A percentile compares a stretch with the other conserved stretches of the same genome.
Conservation (phyloP, 2,888 invertebrate genomes). For the Meiosimyza platycephala region DNA sequence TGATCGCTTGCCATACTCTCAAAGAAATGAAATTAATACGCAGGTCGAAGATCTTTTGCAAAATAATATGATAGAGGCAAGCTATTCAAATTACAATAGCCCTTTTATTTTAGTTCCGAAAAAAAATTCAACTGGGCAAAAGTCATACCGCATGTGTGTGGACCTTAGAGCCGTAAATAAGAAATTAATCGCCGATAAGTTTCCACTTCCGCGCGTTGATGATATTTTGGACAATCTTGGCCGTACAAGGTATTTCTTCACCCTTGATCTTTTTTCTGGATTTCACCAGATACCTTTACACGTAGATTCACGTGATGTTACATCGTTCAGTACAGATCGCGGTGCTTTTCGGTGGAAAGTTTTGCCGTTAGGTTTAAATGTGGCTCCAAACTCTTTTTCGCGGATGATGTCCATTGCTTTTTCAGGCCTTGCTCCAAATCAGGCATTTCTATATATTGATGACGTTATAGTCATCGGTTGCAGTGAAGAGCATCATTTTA, state of each 20-base stretch:
- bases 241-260: constrained; percentile 9
- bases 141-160: constrained; percentile 18
- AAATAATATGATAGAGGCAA: constrained; percentile 33
- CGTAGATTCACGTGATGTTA: constrained; percentile 3
- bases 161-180: constrained; percentile 29
- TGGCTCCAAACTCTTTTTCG: too few species aligned
- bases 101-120: background rate
- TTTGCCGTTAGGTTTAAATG: too few species aligned
- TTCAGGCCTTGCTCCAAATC: too few species aligned
- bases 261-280: constrained; percentile 21
- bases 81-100: background rate
- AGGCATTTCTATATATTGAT: too few species aligned
- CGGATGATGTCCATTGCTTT: too few species aligned
- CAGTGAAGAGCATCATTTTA: too few species aligned
- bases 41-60: background rate
- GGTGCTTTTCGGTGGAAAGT: too few species aligned
- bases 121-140: constrained; percentile 5
- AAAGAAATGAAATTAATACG: constrained; percentile 22
- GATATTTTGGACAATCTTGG: constrained; percentile 23
- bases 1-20: constrained; percentile 25
- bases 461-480: too few species aligned
- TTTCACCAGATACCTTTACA: constrained; percentile 31
- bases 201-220: background rate
- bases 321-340: too few species aligned
- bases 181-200: background rate